A percentile compares a stretch with the other conserved stretches of the same genome.
Conservation (phyloP, 2,797 vertebrate genomes). For the Todus mexicanus region DNA sequence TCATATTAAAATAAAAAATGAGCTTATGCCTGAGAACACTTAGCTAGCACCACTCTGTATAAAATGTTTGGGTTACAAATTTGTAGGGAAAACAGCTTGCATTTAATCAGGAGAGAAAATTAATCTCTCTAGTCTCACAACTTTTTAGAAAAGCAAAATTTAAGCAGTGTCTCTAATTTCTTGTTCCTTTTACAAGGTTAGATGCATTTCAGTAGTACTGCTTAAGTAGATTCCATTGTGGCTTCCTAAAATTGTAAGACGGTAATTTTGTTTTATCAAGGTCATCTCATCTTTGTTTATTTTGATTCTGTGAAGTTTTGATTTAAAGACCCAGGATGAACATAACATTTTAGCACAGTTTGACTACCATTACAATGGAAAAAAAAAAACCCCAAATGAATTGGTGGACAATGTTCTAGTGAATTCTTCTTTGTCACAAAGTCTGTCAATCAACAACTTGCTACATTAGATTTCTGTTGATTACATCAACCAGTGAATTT, state of each 20-base stretch:
- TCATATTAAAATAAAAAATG: not conserved
- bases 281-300: not conserved
- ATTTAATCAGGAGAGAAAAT: not conserved
- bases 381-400: not conserved
- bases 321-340: not conserved
- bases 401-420: not conserved
- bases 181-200: not conserved
- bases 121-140: not conserved
- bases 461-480: not conserved
- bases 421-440: not conserved
- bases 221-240: not conserved
- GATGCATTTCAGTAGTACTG: not conserved
- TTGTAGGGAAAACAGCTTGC: not conserved
- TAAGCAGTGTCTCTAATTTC: not conserved
- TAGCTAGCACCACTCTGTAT: not conserved
- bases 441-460: not conserved
- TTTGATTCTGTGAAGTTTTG: not conserved
- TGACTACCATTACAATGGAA: not conserved
- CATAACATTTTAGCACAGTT: not conserved
- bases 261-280: not conserved
- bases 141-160: not conserved
- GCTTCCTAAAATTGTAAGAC: not conserved
- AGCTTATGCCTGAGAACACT: not conserved
- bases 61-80: not conserved
- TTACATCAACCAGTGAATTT: not conserved